A percentile compares a stretch with the other conserved stretches of the same genome.
phyloP scores from a whole-genome alignment of 2,888 invertebrate genomes.

The Drosophila kanekoi region DNA sequence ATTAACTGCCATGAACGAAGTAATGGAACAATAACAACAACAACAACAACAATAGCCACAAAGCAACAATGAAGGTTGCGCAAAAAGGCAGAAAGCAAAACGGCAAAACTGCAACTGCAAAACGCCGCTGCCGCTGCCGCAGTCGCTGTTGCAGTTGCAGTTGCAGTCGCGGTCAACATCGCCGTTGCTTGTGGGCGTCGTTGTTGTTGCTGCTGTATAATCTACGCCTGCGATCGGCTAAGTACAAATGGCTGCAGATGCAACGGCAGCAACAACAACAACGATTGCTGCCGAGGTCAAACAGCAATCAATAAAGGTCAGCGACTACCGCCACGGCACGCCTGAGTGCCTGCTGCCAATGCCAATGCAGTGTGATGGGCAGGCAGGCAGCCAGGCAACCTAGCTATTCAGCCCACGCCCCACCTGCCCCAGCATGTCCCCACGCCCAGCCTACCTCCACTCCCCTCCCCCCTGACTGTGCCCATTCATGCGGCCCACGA shows the following conservation, averaged over 20 bases:
- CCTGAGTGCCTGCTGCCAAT: constrained; percentile 78
- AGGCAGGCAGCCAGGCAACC: constrained; percentile 22
- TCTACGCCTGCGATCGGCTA: constrained; percentile 73
- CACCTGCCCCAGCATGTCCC: constrained; percentile 30
- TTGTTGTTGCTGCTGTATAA: constrained; percentile 51
- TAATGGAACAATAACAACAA: constrained; percentile 67
- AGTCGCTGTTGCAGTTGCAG: no score
- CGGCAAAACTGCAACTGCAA: constrained; percentile 50
- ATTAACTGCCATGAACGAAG: constrained; percentile 75
- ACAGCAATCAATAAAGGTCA: constrained; percentile 84
- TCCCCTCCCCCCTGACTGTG: constrained; percentile 29
- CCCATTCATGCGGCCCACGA: constrained; percentile 80
- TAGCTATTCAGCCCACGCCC: constrained; percentile 59
- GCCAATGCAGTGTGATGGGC: constrained; percentile 49
- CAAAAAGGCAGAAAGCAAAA: constrained; percentile 72
- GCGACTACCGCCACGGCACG: constrained; percentile 78
- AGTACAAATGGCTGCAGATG: constrained; percentile 78
- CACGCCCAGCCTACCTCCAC: not conserved
- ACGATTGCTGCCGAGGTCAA: constrained; percentile 79
- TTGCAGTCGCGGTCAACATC: constrained; percentile 28
- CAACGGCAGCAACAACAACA: constrained; percentile 57
- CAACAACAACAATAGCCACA: constrained; percentile 37
- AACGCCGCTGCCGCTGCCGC: constrained; percentile 14
- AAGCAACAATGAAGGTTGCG: constrained; percentile 54
- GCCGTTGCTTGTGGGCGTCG: constrained; percentile 57